phyloP scores from a whole-genome alignment of 2,797 vertebrate species.

The Geotrypetes seraphini region DNA sequence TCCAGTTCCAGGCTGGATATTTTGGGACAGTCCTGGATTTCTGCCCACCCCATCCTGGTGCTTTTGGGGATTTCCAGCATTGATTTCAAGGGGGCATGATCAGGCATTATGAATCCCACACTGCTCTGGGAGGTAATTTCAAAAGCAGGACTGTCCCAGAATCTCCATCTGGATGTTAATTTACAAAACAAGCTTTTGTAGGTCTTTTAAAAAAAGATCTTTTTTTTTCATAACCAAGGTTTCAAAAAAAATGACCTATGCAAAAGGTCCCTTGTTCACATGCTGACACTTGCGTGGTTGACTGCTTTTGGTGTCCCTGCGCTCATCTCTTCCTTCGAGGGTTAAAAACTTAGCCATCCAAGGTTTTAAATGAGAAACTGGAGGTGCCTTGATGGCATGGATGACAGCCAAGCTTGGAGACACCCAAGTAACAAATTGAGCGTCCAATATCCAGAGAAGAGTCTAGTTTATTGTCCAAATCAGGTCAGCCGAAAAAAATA shows the following conservation, averaged over 20 bases:
- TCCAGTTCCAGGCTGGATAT: too few species aligned
- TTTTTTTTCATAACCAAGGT: background rate
- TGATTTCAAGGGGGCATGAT: too few species aligned
- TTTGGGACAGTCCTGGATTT: too few species aligned
- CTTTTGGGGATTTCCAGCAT: too few species aligned
- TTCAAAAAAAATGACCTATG: too few species aligned
- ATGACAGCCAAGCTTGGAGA: conserved; percentile 3
- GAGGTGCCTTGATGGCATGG: background rate
- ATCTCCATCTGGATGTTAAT: too few species aligned
- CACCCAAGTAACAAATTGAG: conserved; percentile 82
- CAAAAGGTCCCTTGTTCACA: too few species aligned
- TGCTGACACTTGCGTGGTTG: background rate
- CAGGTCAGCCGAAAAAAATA: conserved; percentile 89
- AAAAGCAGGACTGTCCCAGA: too few species aligned
- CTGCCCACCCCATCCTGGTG: too few species aligned
- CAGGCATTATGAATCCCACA: too few species aligned
- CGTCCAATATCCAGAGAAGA: conserved; percentile 46
- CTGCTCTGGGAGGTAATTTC: too few species aligned
- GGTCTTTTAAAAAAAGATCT: background rate
- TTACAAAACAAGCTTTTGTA: background rate
- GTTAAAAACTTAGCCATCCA: fast-evolving
- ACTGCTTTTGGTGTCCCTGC: background rate
- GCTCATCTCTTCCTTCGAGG: too few species aligned
- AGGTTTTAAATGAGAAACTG: background rate
- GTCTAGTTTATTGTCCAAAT: conserved; percentile 91